These are phyloP conservation scores for Papilio protenor DNA, from an alignment of 2,888 invertebrate species.

Conservation along the genomic window DNA sequence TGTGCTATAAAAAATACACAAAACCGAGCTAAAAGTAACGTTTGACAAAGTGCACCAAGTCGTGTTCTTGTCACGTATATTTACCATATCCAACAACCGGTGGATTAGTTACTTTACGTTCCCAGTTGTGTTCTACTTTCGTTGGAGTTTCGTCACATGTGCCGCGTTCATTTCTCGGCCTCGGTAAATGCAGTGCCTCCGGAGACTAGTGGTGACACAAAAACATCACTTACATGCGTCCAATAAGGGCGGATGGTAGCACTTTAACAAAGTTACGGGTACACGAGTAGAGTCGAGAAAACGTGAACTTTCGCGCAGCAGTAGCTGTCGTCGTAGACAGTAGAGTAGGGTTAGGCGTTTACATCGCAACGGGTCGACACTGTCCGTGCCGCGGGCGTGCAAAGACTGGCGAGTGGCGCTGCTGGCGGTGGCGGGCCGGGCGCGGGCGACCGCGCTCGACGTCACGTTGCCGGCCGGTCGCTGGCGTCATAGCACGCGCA, in stretches of 20 bases:
- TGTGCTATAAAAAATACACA: slow-evolving; percentile 43
- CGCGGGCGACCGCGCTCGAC: slow-evolving; percentile 48
- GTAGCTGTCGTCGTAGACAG: slow-evolving; percentile 81
- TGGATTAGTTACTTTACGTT: slow-evolving; percentile 54
- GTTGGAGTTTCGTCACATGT: slow-evolving; percentile 57
- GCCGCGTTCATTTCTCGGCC: slow-evolving; percentile 60
- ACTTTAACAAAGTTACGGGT: slow-evolving; percentile 66
- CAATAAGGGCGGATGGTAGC: slow-evolving; percentile 58
- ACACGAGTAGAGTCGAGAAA: slow-evolving; percentile 51
- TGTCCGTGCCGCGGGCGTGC: slow-evolving; percentile 80
- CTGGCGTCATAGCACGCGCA: slow-evolving; percentile 66
- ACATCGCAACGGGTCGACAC: slow-evolving; percentile 83
- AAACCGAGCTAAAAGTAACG: slow-evolving; percentile 23
- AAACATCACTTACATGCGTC: slow-evolving; percentile 77
- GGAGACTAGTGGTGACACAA: slow-evolving; percentile 69
- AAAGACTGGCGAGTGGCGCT: slow-evolving; percentile 66
- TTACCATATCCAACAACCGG: slow-evolving; percentile 65
- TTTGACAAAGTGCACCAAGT: slow-evolving; percentile 34
- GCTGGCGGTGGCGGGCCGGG: slow-evolving; percentile 42
- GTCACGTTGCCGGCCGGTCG: slow-evolving; percentile 57
- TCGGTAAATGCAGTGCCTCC: slow-evolving; percentile 28
- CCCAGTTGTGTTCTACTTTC: slow-evolving; percentile 61
- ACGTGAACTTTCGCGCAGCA: slow-evolving; percentile 59
- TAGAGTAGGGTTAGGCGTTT: slow-evolving; percentile 74
- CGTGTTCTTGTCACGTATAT: slow-evolving; percentile 58